Evolutionary conservation across 2,797 vertebrate genomes (phyloP).

Genomic region (Orientallactaga sibirica): DNA sequence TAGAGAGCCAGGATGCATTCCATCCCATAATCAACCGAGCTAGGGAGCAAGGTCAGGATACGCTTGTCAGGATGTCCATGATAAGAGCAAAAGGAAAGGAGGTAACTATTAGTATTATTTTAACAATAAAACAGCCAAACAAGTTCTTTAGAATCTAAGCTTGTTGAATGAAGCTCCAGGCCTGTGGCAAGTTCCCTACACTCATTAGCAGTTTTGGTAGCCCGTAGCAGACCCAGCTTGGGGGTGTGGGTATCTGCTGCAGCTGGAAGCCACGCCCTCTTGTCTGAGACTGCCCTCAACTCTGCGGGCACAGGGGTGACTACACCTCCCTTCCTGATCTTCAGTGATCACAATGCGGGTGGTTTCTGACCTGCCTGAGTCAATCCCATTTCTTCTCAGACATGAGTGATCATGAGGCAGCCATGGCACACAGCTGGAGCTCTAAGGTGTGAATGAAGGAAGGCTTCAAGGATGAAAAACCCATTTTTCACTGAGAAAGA

Average conservation of each 20-base stretch:
- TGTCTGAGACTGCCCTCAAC: background rate
- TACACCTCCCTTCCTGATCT: background rate
- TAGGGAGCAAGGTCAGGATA: background rate
- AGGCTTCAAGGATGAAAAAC: background rate
- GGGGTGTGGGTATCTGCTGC: background rate
- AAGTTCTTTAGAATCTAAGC: background rate
- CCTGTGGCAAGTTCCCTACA: background rate
- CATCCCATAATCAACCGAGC: background rate
- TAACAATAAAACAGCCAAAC: background rate
- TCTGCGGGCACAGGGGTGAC: background rate
- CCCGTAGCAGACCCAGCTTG: no score
- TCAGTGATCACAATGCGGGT: background rate
- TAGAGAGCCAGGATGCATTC: background rate
- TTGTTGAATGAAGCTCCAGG: background rate
- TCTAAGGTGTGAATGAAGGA: background rate
- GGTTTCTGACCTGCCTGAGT: no score
- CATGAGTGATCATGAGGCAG: background rate
- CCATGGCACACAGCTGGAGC: background rate
- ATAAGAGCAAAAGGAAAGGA: background rate
- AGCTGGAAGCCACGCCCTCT: background rate
- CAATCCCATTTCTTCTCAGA: background rate
- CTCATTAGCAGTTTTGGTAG: background rate
- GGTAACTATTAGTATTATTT: constrained; percentile 1
- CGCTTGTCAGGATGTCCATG: background rate
- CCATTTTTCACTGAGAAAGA: background rate